Percentiles rank a stretch among this genome's conserved stretches.
Conservation (phyloP, 2,797 vertebrate genomes). For the Parotocinclus haroldoi region DNA sequence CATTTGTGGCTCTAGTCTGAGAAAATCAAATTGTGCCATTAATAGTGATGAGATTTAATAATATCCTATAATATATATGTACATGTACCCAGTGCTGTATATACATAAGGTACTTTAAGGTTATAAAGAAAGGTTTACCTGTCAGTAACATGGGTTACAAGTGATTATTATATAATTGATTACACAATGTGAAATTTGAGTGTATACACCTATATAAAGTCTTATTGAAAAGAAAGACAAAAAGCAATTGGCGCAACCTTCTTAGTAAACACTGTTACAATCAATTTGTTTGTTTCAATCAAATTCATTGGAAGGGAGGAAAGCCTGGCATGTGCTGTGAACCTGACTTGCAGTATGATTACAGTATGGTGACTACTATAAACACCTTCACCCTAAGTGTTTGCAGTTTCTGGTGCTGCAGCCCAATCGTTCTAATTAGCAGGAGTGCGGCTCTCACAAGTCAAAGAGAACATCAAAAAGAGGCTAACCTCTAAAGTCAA, state of each 20-base stretch:
- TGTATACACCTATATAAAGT: background rate
- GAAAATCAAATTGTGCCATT: too few species aligned
- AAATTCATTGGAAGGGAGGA: background rate
- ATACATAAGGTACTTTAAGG: too few species aligned
- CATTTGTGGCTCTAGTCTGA: too few species aligned
- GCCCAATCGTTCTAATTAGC: constrained; percentile 60
- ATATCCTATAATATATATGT: too few species aligned
- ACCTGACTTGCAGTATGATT: constrained; percentile 8
- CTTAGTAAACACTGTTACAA: background rate
- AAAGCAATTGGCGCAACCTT: background rate
- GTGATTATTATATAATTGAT: too few species aligned
- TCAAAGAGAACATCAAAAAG: constrained; percentile 74
- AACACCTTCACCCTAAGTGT: constrained; percentile 48
- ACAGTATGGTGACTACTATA: constrained; percentile 20
- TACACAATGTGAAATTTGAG: too few species aligned
- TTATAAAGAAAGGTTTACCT: too few species aligned
- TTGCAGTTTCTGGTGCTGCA: constrained; percentile 40
- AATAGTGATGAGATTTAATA: too few species aligned
- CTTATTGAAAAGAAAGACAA: background rate
- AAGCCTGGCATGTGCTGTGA: background rate
- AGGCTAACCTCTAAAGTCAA: constrained; percentile 70
- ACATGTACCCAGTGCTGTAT: too few species aligned
- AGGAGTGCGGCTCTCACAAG: constrained; percentile 55
- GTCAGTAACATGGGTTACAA: too few species aligned
- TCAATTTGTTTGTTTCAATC: background rate